Conservation (phyloP, 2,113 vertebrate species). For the Trachemys scripta region DNA sequence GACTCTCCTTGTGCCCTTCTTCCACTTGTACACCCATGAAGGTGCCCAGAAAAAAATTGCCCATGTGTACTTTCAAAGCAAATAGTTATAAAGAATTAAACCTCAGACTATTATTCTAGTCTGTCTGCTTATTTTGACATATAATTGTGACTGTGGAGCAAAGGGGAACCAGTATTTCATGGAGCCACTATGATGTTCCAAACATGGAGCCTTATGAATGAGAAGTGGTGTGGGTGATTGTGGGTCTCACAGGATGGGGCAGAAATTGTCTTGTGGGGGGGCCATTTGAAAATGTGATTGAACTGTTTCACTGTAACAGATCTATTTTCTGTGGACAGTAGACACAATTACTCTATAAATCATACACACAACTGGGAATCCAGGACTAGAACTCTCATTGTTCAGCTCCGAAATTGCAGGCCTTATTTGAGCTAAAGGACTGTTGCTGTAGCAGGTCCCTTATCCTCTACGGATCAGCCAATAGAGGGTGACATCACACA, state of each 20-base stretch:
- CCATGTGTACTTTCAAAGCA: neutral
- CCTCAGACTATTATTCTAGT: neutral
- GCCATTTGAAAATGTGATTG: neutral
- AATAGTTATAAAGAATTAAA: neutral
- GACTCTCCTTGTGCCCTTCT: neutral
- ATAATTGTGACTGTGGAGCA: neutral
- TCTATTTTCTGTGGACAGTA: neutral
- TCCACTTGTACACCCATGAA: fast-evolving
- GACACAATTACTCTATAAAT: neutral
- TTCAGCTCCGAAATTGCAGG: no score
- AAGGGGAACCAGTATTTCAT: neutral
- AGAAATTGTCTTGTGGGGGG: conserved; percentile 20
- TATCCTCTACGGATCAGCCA: no score
- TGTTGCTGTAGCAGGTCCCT: no score
- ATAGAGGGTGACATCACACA: no score
- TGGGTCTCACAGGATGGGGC: neutral
- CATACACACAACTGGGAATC: neutral
- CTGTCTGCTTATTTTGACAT: neutral
- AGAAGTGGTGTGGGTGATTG: neutral
- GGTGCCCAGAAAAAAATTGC: neutral
- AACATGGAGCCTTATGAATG: neutral
- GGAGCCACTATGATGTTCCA: neutral
- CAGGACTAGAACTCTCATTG: neutral
- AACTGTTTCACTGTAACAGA: neutral
- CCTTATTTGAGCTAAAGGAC: no score